Evolutionary conservation across 1,140 invertebrate genomes (phyloP).

Genomic region (Lasioglossum baleicum): DNA sequence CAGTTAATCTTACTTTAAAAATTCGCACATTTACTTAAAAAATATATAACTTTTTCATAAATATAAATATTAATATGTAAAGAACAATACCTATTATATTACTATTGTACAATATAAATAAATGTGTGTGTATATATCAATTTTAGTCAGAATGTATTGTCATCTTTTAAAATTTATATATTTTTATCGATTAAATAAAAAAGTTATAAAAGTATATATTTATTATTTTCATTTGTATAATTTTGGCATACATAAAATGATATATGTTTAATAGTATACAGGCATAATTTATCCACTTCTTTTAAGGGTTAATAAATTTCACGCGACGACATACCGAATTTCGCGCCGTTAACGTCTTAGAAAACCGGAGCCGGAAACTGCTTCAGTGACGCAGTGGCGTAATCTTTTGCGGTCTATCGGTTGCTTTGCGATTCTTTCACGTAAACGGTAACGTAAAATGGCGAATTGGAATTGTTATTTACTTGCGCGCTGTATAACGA

Average conservation of each 20-base stretch:
- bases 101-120: too few relatives aligned
- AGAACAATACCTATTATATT: too few relatives aligned
- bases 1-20: too few relatives aligned
- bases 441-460: slow-evolving; percentile 66
- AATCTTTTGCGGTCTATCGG: slow-evolving; percentile 53
- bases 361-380: slow-evolving; percentile 45
- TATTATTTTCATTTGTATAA: neutral
- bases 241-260: neutral
- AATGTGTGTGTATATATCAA: neutral
- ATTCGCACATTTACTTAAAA: too few relatives aligned
- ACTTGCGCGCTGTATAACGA: slow-evolving; percentile 45
- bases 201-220: neutral
- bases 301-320: neutral
- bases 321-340: slow-evolving; percentile 16
- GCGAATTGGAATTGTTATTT: slow-evolving; percentile 71
- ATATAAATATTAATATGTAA: too few relatives aligned
- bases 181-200: neutral
- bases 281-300: neutral
- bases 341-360: slow-evolving; percentile 41
- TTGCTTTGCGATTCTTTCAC: slow-evolving; percentile 57
- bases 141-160: neutral
- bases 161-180: neutral
- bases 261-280: neutral
- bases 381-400: slow-evolving; percentile 58
- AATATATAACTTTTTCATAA: too few relatives aligned